Conservation (phyloP, 1,140 invertebrate genomes). For the Drosophila littoralis region DNA sequence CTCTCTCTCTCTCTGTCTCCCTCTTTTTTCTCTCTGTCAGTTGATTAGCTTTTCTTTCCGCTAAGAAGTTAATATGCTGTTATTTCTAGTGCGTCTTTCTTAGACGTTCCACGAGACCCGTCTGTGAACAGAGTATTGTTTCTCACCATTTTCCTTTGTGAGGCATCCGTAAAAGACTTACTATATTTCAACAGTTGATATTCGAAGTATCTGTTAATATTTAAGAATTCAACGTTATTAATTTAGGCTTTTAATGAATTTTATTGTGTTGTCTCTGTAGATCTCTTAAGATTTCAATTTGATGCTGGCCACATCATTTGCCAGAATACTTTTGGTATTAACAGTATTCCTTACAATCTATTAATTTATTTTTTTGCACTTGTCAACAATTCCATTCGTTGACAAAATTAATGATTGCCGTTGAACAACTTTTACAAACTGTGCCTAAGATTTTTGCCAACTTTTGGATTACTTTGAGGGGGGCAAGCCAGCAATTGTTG, state of each 20-base stretch:
- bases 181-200: too few species aligned
- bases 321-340: constrained; percentile 3
- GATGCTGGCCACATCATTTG: constrained; percentile 3
- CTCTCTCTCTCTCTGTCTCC: background rate
- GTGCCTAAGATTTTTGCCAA: constrained; percentile 51
- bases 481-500: background rate
- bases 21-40: background rate
- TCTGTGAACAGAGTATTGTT: too few species aligned
- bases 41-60: background rate
- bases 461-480: constrained; percentile 52
- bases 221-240: too few species aligned
- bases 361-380: constrained; percentile 48
- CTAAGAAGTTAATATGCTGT: too few species aligned
- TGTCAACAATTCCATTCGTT: constrained; percentile 45
- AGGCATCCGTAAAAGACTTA: too few species aligned
- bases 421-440: constrained; percentile 46
- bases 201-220: too few species aligned
- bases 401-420: constrained; percentile 69
- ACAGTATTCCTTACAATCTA: constrained; percentile 25
- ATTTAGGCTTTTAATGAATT: too few species aligned
- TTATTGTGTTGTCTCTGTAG: too few species aligned
- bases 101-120: too few species aligned
- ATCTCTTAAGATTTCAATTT: background rate
- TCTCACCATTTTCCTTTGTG: too few species aligned
- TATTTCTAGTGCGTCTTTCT: too few species aligned